Conservation (phyloP, 2,888 invertebrate genomes). For the Sussaba pulchella region DNA sequence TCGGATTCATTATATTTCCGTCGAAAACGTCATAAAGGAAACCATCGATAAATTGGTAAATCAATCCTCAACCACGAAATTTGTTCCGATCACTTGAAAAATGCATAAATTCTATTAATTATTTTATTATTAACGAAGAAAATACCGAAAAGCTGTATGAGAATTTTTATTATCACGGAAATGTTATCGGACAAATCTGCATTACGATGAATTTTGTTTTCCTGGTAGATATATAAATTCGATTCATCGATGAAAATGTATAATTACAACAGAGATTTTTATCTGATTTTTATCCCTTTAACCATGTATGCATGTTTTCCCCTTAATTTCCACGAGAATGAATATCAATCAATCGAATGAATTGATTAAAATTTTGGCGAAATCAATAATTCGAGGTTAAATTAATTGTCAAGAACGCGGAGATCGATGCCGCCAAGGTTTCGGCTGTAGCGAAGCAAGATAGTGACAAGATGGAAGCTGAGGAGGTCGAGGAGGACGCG, state of each 20-base stretch:
- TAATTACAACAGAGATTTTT: too few species aligned
- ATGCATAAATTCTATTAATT: too few species aligned
- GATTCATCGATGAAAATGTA: too few species aligned
- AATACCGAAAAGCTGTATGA: too few species aligned
- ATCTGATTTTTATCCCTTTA: too few species aligned
- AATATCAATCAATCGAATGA: slow-evolving; percentile 3
- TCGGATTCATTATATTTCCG: slow-evolving; percentile 86
- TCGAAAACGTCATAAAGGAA: slow-evolving; percentile 86
- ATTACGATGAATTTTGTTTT: too few species aligned
- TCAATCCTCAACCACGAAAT: not conserved
- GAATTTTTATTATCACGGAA: too few species aligned
- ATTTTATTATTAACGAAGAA: too few species aligned
- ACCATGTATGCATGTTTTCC: too few species aligned
- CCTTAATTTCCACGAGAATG: too few species aligned
- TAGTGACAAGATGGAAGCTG: slow-evolving; percentile 69
- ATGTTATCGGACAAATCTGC: too few species aligned
- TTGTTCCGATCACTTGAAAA: not conserved
- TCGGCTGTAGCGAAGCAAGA: slow-evolving; percentile 48
- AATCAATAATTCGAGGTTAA: not conserved
- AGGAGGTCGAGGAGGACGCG: slow-evolving; percentile 74
- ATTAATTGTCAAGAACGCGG: slow-evolving; percentile 58
- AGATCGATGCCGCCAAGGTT: slow-evolving; percentile 65
- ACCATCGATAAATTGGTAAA: slow-evolving; percentile 86
- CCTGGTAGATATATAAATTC: too few species aligned
- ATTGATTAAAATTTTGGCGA: not conserved